Base-by-base conservation (phyloP, 2,888 invertebrate genomes). In the Danaus chrysippus region DNA sequence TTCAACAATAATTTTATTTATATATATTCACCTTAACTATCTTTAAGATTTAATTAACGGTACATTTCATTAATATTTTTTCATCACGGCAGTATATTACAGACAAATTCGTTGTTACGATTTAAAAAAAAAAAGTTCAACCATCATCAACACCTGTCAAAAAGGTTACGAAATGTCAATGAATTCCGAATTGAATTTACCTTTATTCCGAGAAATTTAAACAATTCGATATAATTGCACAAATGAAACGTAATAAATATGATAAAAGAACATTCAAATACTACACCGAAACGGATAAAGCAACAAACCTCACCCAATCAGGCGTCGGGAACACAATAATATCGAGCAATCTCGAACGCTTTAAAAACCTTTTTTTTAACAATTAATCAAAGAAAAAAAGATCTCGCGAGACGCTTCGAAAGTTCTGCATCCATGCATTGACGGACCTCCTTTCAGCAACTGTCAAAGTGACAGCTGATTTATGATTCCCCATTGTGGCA, bases 381-480 rank as follows among this genome's bases (percentile, higher is more conserved):
- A 82, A 87, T 87, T 86, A 86, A 87, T 87, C 86, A 87, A 81
- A 78, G 68, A 73, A 77, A 77, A 83, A 80, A 79, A 73, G 49
- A 49, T 1, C 49, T 49, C 76, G 65, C 75, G 78, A 81, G 81
- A 82, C 76, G 80, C 81, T 74, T 76, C 81, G 84, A 87, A 87
- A 86, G 78, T 85, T 84, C 82, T 84, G 87, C 87, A 86, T 82
- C 87, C 82, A 86, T 83, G 87, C 87, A 89, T 86, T 86, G 87
- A 87, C 82, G 83, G 74, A 74, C 80, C 81, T 84, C 81, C 83
- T 88, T 88, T 89, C 88, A 89, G 81, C 86, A 74, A 79, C 83
- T 87, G 87, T 86, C 88, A 86, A 82, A 85, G 73, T 87, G 87
- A 87, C 87, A 82, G 78, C 74, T 88, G 87, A 89, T 89, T 89